These are phyloP conservation scores for Troides aeacus DNA, from an alignment of 2,888 invertebrate genomes.

Conservation along the genomic window DNA sequence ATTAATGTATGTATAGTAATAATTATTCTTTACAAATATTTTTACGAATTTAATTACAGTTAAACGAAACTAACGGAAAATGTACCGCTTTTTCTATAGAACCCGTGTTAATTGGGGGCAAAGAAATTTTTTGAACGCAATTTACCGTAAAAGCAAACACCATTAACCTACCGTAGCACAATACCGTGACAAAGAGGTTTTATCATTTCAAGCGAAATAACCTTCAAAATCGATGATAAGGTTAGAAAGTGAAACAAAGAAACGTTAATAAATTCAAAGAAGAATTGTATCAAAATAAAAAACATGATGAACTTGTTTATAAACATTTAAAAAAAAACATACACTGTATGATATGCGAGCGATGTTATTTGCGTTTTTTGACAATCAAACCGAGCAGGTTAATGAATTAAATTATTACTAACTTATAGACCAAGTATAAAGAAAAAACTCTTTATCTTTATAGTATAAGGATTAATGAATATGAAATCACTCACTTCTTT, in stretches of 20 bases:
- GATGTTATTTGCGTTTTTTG: no score
- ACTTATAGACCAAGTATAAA: no score
- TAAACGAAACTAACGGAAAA: neutral
- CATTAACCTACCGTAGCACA: constrained; percentile 22
- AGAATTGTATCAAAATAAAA: neutral
- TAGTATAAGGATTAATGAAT: no score
- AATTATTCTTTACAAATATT: neutral
- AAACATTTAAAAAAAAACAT: neutral
- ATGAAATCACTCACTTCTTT: no score
- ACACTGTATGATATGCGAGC: neutral
- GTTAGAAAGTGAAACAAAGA: constrained; percentile 20
- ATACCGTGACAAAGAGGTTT: constrained; percentile 28
- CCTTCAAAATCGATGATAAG: constrained; percentile 18
- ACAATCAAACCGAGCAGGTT: no score
- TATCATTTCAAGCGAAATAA: constrained; percentile 7
- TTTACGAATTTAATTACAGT: neutral
- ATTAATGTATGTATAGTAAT: no score
- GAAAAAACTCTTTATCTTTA: no score
- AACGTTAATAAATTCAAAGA: neutral
- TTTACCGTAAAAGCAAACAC: constrained; percentile 20
- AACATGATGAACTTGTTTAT: neutral
- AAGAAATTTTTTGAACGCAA: constrained; percentile 13
- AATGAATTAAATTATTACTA: no score
- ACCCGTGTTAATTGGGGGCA: neutral
- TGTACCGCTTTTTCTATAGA: neutral